A percentile compares a stretch with the other conserved stretches of the same genome.
Evolutionary conservation across 2,888 invertebrate species (phyloP).

Genomic region (Eristalis tenax): DNA sequence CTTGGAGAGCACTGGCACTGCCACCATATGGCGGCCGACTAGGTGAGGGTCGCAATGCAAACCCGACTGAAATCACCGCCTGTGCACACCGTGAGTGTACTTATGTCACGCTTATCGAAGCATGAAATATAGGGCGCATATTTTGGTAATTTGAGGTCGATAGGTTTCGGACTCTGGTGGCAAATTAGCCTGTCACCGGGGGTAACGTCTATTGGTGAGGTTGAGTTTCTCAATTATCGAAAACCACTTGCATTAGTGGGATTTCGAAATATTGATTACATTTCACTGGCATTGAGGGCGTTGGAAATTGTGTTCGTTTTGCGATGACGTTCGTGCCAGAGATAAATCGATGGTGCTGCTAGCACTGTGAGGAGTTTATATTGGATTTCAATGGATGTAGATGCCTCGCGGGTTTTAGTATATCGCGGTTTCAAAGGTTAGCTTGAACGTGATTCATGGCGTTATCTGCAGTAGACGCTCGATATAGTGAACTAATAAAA

Average conservation of each 20-base stretch:
- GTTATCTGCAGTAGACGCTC: too few relatives aligned
- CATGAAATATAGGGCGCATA: slow-evolving; percentile 3
- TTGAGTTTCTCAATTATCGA: slow-evolving; percentile 12
- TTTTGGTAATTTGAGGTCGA: slow-evolving; percentile 36
- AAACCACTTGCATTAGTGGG: slow-evolving; percentile 1
- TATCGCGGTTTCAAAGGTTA: too few relatives aligned
- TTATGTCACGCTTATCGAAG: background rate
- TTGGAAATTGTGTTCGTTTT: too few relatives aligned
- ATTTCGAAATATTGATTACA: slow-evolving; percentile 34
- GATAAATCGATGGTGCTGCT: too few relatives aligned
- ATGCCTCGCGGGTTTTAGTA: too few relatives aligned
- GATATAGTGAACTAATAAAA: too few relatives aligned
- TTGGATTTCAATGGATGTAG: too few relatives aligned
- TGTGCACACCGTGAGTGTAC: background rate
- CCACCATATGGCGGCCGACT: slow-evolving; percentile 33
- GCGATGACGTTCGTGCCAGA: too few relatives aligned
- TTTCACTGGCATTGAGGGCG: background rate
- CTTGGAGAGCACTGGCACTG: slow-evolving; percentile 1
- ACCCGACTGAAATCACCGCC: slow-evolving; percentile 6
- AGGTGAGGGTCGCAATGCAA: slow-evolving; percentile 44
- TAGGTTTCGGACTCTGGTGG: background rate
- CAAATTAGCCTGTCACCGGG: slow-evolving; percentile 8
- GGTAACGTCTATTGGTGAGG: slow-evolving; percentile 3
- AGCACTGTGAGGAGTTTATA: too few relatives aligned
- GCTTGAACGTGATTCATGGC: too few relatives aligned